Conservation (phyloP, 1,140 invertebrate species). For the Drosophila bipectinata region DNA sequence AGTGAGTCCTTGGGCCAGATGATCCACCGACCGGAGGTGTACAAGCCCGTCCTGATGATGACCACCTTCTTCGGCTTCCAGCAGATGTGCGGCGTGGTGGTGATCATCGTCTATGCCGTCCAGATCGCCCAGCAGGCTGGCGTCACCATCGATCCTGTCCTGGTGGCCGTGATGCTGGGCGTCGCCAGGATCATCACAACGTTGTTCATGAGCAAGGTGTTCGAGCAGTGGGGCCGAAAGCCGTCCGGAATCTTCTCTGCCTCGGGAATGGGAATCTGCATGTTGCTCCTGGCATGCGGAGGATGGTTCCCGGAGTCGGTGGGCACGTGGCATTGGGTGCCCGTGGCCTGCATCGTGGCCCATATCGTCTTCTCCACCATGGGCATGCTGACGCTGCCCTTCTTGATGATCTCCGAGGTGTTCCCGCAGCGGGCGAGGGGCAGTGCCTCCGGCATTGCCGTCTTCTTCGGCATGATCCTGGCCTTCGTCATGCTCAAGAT, state of each 20-base stretch:
- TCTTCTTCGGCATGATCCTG: conserved; percentile 88
- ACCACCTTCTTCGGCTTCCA: conserved; percentile 90
- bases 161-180: conserved; percentile 86
- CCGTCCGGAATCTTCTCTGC: conserved; percentile 87
- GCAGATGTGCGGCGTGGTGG: conserved; percentile 91
- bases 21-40: conserved; percentile 83
- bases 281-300: conserved; percentile 85
- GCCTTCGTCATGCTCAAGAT: conserved; percentile 90
- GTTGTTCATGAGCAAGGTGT: conserved; percentile 85
- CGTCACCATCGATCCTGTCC: conserved; percentile 85
- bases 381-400: conserved; percentile 88
- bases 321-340: conserved; percentile 67
- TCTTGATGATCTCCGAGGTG: conserved; percentile 91
- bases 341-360: conserved; percentile 85
- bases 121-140: conserved; percentile 87
- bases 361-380: conserved; percentile 87
- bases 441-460: conserved; percentile 87
- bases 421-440: conserved; percentile 88
- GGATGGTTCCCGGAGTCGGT: conserved; percentile 78
- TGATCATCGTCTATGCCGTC: conserved; percentile 90
- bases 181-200: conserved; percentile 86
- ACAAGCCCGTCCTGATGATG: conserved; percentile 88
- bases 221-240: conserved; percentile 86
- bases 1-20: conserved; percentile 69
- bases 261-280: conserved; percentile 86